These are phyloP conservation scores for Drosophila arawakana DNA, from an alignment of 1,140 invertebrate genomes.

Conservation along the genomic window DNA sequence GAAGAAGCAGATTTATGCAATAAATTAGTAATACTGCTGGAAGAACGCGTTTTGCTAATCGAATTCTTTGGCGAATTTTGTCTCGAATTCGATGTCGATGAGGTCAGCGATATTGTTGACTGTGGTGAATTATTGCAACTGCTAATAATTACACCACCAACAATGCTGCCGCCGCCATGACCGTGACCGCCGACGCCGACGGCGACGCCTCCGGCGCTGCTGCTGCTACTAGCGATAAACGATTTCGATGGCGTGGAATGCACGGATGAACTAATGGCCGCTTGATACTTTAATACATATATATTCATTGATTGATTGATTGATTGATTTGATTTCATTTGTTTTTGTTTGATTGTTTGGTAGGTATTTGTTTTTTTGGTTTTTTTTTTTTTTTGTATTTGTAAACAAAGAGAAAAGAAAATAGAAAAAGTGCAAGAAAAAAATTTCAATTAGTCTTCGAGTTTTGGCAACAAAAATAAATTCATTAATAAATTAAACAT, in stretches of 20 bases:
- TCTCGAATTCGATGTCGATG: conserved; percentile 85
- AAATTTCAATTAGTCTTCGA: conserved; percentile 75
- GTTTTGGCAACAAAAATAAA: conserved; percentile 71
- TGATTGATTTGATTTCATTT: conserved; percentile 41
- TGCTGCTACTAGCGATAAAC: conserved; percentile 83
- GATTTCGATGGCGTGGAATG: conserved; percentile 87
- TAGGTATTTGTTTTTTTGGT: conserved; percentile 24
- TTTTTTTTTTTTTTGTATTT: conserved; percentile 39
- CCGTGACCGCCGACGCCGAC: conserved; percentile 58
- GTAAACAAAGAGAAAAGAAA: conserved; percentile 73
- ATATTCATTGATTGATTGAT: conserved; percentile 41
- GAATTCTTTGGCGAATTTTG: conserved; percentile 85
- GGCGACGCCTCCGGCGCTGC: conserved; percentile 39
- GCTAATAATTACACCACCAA: conserved; percentile 70
- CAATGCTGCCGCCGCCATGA: conserved; percentile 71
- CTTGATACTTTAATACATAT: conserved; percentile 79
- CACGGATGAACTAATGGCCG: conserved; percentile 85
- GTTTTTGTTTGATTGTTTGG: conserved; percentile 20
- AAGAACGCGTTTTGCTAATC: conserved; percentile 85
- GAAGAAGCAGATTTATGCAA: conserved; percentile 84
- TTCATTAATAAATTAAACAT: conserved; percentile 64
- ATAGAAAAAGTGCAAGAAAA: conserved; percentile 82
- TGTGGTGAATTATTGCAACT: conserved; percentile 76
- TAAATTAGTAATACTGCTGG: conserved; percentile 84
- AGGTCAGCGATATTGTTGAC: conserved; percentile 85